Base-by-base conservation (phyloP, 2,797 vertebrate species). In the Sebastes itinus region DNA sequence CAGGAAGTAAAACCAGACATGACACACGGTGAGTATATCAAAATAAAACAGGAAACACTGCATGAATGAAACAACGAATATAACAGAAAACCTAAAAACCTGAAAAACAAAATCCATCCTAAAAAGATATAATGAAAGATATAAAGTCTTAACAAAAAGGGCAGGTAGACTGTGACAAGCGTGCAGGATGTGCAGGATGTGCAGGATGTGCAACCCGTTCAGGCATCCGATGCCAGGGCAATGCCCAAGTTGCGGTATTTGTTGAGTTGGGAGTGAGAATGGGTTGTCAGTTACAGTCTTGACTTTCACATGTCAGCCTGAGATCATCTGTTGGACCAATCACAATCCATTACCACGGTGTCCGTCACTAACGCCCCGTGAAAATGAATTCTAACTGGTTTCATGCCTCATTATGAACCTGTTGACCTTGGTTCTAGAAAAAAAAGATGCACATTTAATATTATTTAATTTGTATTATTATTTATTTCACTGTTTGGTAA, bases 311-410 rank as follows among this genome's bases (percentile, higher is more conserved):
- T 42, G 65, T 81, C 73, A 78, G 54, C 58, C 75, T 58, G 66
- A 69, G 49, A 33, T 14, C 63, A 71, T 71, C 68, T 67, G 56
- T 30, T 28, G 60, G 28, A 76, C 58, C 81, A 27, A 52, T 75
- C 59, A 25, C 69, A 80, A 87, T 89, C 75, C 55, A 91, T 87
- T 84, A 62, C 55, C 58, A 80, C 3, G n/a, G 46, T 28, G 62
- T 11, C 78, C 12, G 1, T 75, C 72, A 75, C 76, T 77, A 82
- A 86, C 18, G 3, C 55, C 10, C 69, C 77, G 22, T 86, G 77
- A 58, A 91, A 88, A 89, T 82, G 0, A 61, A 72, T 85, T 78
- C 73, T 46, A n/a, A 81, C 71, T 70, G 77, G 28, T 84, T 87
- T 88, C 86, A 88, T 18, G 78, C 49, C 35, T 80, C 78, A 58